Evolutionary conservation across 2,888 invertebrate genomes (phyloP).

Genomic region (Maniola hyperantus): DNA sequence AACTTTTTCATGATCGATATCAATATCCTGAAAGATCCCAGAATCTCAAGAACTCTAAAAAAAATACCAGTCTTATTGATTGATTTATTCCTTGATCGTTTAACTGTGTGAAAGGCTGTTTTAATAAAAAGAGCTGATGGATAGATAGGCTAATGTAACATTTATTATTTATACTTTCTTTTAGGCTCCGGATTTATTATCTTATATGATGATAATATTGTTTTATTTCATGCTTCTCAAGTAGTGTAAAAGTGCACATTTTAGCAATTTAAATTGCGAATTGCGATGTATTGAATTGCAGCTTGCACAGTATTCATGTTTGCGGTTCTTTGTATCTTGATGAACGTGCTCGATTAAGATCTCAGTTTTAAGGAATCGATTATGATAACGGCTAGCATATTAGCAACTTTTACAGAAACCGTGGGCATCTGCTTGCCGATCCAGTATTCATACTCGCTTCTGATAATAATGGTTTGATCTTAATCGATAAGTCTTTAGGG

Average conservation of each 20-base stretch:
- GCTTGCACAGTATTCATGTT: slow-evolving; percentile 4
- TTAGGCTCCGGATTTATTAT: background rate
- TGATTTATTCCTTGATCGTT: background rate
- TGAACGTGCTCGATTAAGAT: slow-evolving; percentile 8
- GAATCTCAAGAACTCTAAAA: no score
- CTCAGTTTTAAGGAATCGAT: slow-evolving; percentile 8
- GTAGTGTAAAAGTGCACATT: background rate
- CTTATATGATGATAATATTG: background rate
- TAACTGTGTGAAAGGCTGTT: background rate
- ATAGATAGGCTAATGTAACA: background rate
- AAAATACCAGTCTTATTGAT: background rate
- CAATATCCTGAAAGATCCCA: background rate
- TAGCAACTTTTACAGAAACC: background rate
- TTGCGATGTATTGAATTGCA: slow-evolving; percentile 5
- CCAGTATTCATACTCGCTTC: slow-evolving; percentile 6
- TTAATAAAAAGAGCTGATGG: background rate
- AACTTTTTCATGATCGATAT: background rate
- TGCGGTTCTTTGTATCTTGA: slow-evolving; percentile 5
- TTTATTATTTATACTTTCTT: background rate
- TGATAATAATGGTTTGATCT: background rate
- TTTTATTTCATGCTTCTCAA: background rate
- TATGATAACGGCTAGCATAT: slow-evolving; percentile 2
- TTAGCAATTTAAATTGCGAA: slow-evolving; percentile 12
- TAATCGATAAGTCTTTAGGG: background rate
- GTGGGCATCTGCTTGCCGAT: slow-evolving; percentile 3